Evolutionary conservation across 2,888 invertebrate species (phyloP), one percentile per base, ranked within the genome.

Genomic region (Antheraea yamamai): DNA sequence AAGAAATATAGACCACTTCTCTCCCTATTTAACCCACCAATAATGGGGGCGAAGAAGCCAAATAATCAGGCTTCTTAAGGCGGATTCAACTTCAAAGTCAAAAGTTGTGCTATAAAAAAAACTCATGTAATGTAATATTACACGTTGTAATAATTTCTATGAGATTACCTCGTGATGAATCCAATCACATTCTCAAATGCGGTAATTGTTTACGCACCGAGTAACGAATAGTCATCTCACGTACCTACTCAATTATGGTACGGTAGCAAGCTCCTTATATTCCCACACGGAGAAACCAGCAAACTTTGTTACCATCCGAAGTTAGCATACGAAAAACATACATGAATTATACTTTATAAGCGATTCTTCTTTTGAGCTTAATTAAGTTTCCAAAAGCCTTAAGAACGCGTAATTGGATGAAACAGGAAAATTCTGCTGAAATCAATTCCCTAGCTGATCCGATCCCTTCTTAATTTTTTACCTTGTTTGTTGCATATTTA

Each of bases 251-350:
- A 64, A 64, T 64, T 64, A 64, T 26, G 23, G 7, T 61, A 26
- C 26, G 64, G 26, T 26, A 26, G 26, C 16, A 10, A 64, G 23
- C 64, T 64, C 26, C 18, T 2, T 64, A 3, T 64, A 12, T 66
- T 30, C 26, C 12, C 30, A 66, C 64, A 14, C 26, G 64, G 26
- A 16, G 64, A 66, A 66, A 30, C 26, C 26, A 66, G 26, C 64
- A 66, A 66, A 66, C 64, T 66, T 66, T 66, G 64, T 66, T 30
- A 66, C 64, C 23, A 66, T 6, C 16, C 64, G 4, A 66, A 66
- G 64, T 66, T 66, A 14, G 30, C 8, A 66, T 16, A 30, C 64
- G 64, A 66, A 26, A 16, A 66, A 66, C 64, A 66, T 66, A 30
- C 64, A 30, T 66, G 26, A 30, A 30, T 66, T 66, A 30, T 66